A percentile compares a stretch with the other conserved stretches of the same genome.
These are phyloP conservation scores for Pedicia rivosa DNA, from an alignment of 2,888 invertebrate species.

Conservation along the genomic window DNA sequence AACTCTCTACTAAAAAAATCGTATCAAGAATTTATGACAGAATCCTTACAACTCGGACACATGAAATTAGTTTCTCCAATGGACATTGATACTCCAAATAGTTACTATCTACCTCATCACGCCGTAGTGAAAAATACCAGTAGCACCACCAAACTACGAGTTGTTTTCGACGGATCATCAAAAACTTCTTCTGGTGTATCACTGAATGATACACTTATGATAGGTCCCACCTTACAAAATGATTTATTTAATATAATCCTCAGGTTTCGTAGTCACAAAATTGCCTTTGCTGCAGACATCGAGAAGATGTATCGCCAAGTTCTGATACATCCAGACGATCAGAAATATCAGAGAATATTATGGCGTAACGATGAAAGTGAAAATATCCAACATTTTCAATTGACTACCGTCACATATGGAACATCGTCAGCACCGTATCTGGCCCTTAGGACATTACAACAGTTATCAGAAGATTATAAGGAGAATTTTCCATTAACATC, in stretches of 20 bases:
- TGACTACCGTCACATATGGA: slow-evolving; percentile 15
- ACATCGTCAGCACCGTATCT: slow-evolving; percentile 13
- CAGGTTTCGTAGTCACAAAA: slow-evolving; percentile 9
- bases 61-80: slow-evolving; percentile 10
- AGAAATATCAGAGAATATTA: slow-evolving; percentile 14
- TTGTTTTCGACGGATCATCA: slow-evolving; percentile 7
- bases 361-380: slow-evolving; percentile 11
- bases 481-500: slow-evolving; percentile 10
- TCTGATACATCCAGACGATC: slow-evolving; percentile 12
- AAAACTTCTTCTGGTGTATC: slow-evolving; percentile 10
- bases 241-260: slow-evolving; percentile 13
- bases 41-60: slow-evolving; percentile 13
- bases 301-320: slow-evolving; percentile 19
- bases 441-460: slow-evolving; percentile 12
- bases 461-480: slow-evolving; percentile 9
- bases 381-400: slow-evolving; percentile 11
- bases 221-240: slow-evolving; percentile 17
- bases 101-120: slow-evolving; percentile 3
- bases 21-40: slow-evolving; percentile 11
- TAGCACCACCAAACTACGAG: slow-evolving; percentile 3
- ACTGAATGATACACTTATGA: slow-evolving; percentile 15
- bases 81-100: slow-evolving; percentile 3
- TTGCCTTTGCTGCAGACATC: slow-evolving; percentile 17
- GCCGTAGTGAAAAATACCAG: slow-evolving; percentile 3
- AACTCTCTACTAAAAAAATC: slow-evolving; percentile 4